These are phyloP conservation scores for Phymanthus crucifer DNA, from an alignment of 92 coral and sea anemone species.

Conservation along the genomic window DNA sequence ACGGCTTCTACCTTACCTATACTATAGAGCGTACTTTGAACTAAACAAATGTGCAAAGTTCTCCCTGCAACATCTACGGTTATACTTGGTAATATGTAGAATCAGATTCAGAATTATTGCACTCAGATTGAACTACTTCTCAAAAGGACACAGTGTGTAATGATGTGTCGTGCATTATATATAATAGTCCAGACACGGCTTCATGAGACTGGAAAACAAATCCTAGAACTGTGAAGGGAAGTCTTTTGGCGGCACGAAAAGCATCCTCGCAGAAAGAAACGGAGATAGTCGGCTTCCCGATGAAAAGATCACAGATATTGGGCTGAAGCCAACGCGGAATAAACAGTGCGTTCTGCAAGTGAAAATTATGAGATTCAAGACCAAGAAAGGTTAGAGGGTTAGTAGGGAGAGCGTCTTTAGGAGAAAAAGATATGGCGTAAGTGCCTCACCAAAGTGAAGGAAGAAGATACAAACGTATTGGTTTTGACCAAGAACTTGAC, in stretches of 20 bases:
- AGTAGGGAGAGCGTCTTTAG: background rate
- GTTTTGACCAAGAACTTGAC: too few species aligned
- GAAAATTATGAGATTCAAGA: background rate
- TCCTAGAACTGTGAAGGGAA: background rate
- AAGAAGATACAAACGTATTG: too few species aligned
- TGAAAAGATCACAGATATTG: background rate
- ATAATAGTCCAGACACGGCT: background rate
- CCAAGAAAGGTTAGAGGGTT: background rate
- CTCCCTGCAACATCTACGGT: background rate
- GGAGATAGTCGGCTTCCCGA: background rate
- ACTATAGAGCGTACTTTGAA: background rate
- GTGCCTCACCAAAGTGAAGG: background rate
- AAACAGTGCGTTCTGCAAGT: slow-evolving; percentile 7
- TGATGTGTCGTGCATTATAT: background rate
- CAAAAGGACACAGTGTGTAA: background rate
- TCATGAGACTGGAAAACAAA: background rate
- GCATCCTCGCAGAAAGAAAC: background rate
- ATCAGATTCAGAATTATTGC: background rate
- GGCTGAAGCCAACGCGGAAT: background rate
- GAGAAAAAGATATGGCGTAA: background rate
- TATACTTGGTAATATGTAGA: background rate
- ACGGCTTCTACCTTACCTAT: background rate
- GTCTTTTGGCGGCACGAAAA: background rate
- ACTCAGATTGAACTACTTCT: background rate
- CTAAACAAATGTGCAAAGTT: background rate